Base-by-base conservation (phyloP, 2,113 vertebrate genomes). In the Apistogramma diplotaenia region DNA sequence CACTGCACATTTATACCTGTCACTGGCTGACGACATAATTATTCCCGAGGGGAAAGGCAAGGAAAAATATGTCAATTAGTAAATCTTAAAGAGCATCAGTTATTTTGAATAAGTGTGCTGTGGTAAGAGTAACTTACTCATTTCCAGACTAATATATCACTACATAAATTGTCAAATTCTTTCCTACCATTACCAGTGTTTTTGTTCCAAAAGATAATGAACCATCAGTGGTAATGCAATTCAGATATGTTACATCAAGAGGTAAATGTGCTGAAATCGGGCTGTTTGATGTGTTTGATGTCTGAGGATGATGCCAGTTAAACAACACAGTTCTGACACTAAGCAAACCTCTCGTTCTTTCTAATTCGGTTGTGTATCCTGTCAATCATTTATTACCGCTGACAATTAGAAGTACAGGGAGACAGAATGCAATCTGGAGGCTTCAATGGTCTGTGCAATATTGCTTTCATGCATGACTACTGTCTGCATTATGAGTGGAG, bases 41-140 rank as follows among this genome's bases (percentile, higher is more conserved):
- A 90, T 80, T 87, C 86, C 87, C 83, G 0, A 19, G 79, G 84
- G 85, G 78, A 86, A 86, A 78, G 40, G 37, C 29, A 4, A 9
- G 73, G 80, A 87, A 88, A 89, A 81, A 76, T 70, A 80, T 75
- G 79, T 90, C 79, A 91, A 91, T 94, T 91, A 91, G 89, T 78
- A 23, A 83, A 81, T 75, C 86, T 83, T 85, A 83, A 85, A 82
- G 73, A 72, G 55, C 18, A 40, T 86, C 76, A 87, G 37, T 85
- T 84, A 72, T 60, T 85, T 29, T 84, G 49, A 90, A 72, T 82
- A 74, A 82, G 59, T 62, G 78, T 77, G 82, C 76, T 73, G 58
- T 58, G 57, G 76, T 76, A 77, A 81, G 56, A 74, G 13, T 25
- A 59, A 82, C 70, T 81, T 62, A 21, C 83, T 90, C 35, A 53